Conservation (phyloP, 2,888 invertebrate genomes). For the Lasioglossum oenotherae region DNA sequence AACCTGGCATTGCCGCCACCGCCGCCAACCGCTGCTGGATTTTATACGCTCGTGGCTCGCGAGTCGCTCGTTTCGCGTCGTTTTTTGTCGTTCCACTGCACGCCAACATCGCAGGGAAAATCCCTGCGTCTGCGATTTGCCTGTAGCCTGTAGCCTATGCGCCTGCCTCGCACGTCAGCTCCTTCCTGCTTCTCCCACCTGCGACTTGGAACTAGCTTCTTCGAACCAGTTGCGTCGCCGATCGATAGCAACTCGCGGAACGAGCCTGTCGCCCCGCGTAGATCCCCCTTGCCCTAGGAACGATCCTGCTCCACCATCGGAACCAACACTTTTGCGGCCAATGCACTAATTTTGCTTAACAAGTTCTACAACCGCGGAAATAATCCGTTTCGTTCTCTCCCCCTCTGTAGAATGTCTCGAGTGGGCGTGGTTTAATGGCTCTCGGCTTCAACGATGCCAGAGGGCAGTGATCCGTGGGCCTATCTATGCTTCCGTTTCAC, state of each 20-base stretch:
- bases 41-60: constrained; percentile 28
- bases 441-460: neutral
- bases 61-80: constrained; percentile 44
- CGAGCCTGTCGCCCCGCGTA: neutral
- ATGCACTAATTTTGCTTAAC: neutral
- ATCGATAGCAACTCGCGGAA: neutral
- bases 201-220: neutral
- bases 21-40: constrained; percentile 18
- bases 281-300: neutral
- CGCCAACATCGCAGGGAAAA: neutral
- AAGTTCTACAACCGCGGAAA: neutral
- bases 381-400: neutral
- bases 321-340: neutral
- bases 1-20: constrained; percentile 10
- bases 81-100: constrained; percentile 38
- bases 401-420: neutral
- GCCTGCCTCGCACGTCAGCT: neutral
- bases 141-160: neutral
- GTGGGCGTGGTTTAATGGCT: neutral
- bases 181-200: constrained; percentile 9
- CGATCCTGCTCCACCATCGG: neutral
- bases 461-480: too few species aligned
- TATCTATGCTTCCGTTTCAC: neutral
- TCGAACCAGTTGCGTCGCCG: neutral
- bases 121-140: constrained; percentile 23